Percentiles rank a stretch among this genome's conserved stretches.
phyloP scores from a whole-genome alignment of 2,888 invertebrate genomes.

The Pseudoips prasinana region DNA sequence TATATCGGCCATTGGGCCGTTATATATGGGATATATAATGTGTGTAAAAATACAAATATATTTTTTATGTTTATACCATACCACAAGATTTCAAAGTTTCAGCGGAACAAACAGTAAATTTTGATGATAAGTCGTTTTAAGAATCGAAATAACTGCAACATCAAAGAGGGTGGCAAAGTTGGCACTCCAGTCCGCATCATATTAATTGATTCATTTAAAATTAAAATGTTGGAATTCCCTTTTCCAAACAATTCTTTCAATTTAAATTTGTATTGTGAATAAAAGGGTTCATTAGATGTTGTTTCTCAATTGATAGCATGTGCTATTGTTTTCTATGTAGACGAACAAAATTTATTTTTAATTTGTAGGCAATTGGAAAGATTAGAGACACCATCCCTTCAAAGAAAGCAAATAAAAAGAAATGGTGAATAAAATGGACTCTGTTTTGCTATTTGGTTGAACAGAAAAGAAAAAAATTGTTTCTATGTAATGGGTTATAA shows the following conservation, averaged over 20 bases:
- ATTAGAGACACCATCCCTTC: too few species aligned
- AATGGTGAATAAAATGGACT: too few species aligned
- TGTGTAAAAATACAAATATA: too few species aligned
- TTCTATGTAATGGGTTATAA: too few species aligned
- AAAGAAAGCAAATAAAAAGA: too few species aligned
- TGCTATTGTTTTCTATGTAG: too few species aligned
- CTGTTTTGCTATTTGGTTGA: too few species aligned
- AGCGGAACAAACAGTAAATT: slow-evolving; percentile 62
- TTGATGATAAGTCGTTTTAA: slow-evolving; percentile 70
- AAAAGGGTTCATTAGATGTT: slow-evolving; percentile 5
- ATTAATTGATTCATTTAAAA: slow-evolving; percentile 34
- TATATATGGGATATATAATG: too few species aligned
- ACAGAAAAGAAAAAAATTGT: too few species aligned
- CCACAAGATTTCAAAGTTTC: slow-evolving; percentile 42
- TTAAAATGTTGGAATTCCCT: slow-evolving; percentile 13
- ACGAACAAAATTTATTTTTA: too few species aligned
- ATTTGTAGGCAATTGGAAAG: too few species aligned
- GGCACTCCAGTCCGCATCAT: slow-evolving; percentile 30
- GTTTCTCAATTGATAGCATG: not conserved
- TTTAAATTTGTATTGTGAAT: slow-evolving; percentile 8
- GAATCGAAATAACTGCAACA: slow-evolving; percentile 61
- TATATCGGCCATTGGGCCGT: too few species aligned
- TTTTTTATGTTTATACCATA: slow-evolving; percentile 9
- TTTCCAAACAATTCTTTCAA: slow-evolving; percentile 14
- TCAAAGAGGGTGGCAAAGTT: slow-evolving; percentile 35